Percentiles rank a stretch among this genome's conserved stretches.
Conservation (phyloP, 2,113 vertebrate species). For the Atlantisia rogersi region DNA sequence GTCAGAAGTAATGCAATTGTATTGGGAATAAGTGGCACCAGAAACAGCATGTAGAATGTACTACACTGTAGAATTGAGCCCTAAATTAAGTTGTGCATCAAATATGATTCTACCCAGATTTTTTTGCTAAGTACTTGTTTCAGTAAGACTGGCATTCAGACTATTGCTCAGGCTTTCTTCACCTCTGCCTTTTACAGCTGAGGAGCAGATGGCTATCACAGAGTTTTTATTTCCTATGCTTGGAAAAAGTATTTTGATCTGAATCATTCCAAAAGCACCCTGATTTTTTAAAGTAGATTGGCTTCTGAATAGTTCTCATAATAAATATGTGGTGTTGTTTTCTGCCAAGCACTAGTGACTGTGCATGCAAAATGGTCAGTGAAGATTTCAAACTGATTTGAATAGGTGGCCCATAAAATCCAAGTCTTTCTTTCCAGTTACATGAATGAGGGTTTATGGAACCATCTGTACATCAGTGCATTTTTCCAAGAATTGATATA, state of each 20-base stretch:
- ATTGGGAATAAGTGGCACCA: not conserved
- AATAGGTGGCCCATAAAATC: constrained; percentile 30
- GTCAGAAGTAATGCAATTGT: not conserved
- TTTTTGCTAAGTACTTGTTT: not conserved
- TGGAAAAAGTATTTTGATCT: constrained; percentile 13
- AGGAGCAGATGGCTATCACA: constrained; percentile 33
- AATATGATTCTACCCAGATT: not conserved
- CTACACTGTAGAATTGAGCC: not conserved
- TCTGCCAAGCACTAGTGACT: constrained; percentile 43
- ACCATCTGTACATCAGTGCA: constrained; percentile 6
- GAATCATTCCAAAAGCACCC: constrained; percentile 21
- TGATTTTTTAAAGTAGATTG: constrained; percentile 23
- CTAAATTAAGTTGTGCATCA: not conserved
- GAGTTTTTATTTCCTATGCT: constrained; percentile 11
- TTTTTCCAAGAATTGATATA: not conserved
- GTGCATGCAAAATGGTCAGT: constrained; percentile 44
- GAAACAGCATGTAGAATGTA: not conserved
- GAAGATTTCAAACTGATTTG: constrained; percentile 32
- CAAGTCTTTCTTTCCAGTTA: not conserved
- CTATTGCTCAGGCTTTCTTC: constrained; percentile 10
- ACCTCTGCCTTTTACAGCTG: constrained; percentile 50
- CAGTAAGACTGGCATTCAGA: not conserved
- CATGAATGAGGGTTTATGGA: not conserved
- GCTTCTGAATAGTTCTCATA: constrained; percentile 9
- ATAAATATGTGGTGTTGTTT: constrained; percentile 21